A percentile compares a stretch with the other conserved stretches of the same genome.
Evolutionary conservation across 2,888 invertebrate species (phyloP).

Genomic region (Tinea pellionella): DNA sequence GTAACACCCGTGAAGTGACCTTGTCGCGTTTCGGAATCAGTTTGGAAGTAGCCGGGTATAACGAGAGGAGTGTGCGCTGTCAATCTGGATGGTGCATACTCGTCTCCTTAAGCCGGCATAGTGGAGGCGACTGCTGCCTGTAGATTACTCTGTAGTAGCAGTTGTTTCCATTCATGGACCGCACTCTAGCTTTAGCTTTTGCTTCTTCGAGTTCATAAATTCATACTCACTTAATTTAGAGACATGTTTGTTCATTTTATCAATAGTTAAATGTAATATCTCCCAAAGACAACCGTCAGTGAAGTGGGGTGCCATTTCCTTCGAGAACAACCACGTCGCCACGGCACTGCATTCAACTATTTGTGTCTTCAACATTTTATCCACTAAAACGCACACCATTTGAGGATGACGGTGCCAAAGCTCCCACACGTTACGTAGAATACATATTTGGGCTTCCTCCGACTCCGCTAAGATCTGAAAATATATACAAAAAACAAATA

Average conservation of each 20-base stretch:
- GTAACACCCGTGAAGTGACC: too few species aligned
- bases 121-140: too few species aligned
- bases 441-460: slow-evolving; percentile 95
- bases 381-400: slow-evolving; percentile 96
- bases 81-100: too few species aligned
- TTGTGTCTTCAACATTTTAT: slow-evolving; percentile 97
- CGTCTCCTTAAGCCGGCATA: too few species aligned
- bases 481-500: slow-evolving; percentile 19
- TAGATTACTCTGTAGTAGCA: too few species aligned
- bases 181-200: too few species aligned
- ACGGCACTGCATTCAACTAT: slow-evolving; percentile 97
- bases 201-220: too few species aligned
- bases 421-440: slow-evolving; percentile 91
- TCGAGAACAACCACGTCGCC: slow-evolving; percentile 97
- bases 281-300: slow-evolving; percentile 97
- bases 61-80: too few species aligned
- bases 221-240: slow-evolving; percentile 75
- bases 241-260: slow-evolving; percentile 97
- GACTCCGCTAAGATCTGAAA: slow-evolving; percentile 88
- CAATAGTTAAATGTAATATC: slow-evolving; percentile 93
- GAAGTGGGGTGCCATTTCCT: slow-evolving; percentile 91
- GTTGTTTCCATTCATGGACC: too few species aligned
- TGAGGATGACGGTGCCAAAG: slow-evolving; percentile 97
- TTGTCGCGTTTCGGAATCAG: too few species aligned
- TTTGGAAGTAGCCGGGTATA: too few species aligned